These are phyloP conservation scores for Geococcyx californianus DNA, from an alignment of 2,113 vertebrate genomes.

Conservation along the genomic window DNA sequence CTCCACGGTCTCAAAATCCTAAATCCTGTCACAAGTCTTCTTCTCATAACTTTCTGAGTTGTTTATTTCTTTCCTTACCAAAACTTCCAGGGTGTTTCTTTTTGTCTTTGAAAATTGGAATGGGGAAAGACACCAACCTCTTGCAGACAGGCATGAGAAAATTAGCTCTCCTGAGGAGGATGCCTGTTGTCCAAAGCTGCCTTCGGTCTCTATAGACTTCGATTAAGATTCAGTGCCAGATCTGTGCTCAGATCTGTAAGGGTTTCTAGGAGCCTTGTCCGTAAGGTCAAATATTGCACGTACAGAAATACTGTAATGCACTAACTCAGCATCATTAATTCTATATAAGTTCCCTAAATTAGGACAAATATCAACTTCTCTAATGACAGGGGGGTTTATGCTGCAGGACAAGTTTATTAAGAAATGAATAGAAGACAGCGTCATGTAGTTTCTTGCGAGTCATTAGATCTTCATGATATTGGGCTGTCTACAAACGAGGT, in stretches of 20 bases:
- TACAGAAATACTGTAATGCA: neutral
- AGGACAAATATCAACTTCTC: neutral
- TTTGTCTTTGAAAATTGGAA: neutral
- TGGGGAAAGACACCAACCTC: neutral
- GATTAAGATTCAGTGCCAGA: neutral
- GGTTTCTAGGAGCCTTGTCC: neutral
- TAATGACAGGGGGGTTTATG: neutral
- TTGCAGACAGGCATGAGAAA: neutral
- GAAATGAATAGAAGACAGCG: neutral
- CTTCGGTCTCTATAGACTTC: neutral
- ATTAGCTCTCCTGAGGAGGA: neutral
- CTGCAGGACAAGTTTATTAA: neutral
- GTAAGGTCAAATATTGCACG: neutral
- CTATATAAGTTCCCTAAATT: neutral
- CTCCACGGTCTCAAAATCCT: neutral
- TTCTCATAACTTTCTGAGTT: neutral
- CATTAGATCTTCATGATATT: neutral
- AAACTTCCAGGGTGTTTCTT: neutral
- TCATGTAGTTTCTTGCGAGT: neutral
- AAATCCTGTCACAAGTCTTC: neutral
- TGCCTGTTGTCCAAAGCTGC: neutral
- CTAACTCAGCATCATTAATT: neutral
- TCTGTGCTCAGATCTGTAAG: neutral
- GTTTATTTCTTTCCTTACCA: neutral
- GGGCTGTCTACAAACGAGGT: slow-evolving; percentile 3